Conservation (phyloP, 2,888 invertebrate species). For the Pseudococcus jackbeardsleyi region DNA sequence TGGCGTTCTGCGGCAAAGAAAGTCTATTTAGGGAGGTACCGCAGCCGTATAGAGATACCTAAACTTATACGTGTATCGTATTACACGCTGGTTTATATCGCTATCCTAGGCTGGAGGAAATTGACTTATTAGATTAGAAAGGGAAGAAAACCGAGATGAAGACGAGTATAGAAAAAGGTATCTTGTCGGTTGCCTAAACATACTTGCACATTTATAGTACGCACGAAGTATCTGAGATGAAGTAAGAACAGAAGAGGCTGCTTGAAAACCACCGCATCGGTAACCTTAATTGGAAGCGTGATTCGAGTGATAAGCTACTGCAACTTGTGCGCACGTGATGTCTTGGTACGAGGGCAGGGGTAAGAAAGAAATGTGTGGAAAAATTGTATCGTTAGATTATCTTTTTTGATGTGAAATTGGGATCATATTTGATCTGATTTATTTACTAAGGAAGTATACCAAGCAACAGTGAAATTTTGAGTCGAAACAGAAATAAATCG, state of each 20-base stretch:
- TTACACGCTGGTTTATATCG: neutral
- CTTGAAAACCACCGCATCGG: neutral
- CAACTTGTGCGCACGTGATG: too few relatives aligned
- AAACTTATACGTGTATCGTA: neutral
- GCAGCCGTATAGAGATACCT: neutral
- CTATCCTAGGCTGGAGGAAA: neutral
- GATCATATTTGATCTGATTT: too few relatives aligned
- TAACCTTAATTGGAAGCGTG: constrained; percentile 36
- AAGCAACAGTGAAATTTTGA: too few relatives aligned
- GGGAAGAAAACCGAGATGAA: neutral
- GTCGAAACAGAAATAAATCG: too few relatives aligned
- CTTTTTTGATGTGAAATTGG: too few relatives aligned
- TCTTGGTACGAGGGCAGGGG: too few relatives aligned
- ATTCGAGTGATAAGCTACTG: neutral
- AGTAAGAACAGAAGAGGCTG: neutral
- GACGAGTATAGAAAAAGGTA: neutral
- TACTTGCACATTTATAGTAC: neutral
- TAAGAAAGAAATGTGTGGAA: too few relatives aligned
- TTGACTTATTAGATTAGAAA: constrained; percentile 39
- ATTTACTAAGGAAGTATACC: too few relatives aligned
- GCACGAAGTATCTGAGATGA: too few relatives aligned
- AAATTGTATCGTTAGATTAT: too few relatives aligned
- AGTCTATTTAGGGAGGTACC: neutral
- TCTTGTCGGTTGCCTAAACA: neutral
- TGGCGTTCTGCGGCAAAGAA: neutral